Conservation (phyloP, 1,140 invertebrate genomes). For the Euura saliciscinereae region DNA sequence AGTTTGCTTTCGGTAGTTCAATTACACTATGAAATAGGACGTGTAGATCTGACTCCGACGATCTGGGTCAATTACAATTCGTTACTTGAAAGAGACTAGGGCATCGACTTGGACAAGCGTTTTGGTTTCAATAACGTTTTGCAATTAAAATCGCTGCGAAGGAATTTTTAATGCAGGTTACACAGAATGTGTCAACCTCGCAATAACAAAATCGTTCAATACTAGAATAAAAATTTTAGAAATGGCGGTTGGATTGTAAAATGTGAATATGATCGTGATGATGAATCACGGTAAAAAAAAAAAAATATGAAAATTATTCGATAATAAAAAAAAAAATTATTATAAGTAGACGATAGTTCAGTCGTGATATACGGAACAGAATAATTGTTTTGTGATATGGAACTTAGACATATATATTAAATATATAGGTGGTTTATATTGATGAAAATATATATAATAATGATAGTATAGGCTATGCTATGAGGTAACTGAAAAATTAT, state of each 20-base stretch:
- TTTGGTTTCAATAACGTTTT: not conserved
- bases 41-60: too few species aligned
- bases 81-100: too few species aligned
- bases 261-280: not conserved
- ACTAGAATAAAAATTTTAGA: not conserved
- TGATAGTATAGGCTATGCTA: too few species aligned
- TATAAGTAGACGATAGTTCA: constrained; percentile 12
- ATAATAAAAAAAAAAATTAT: constrained; percentile 8
- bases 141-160: not conserved
- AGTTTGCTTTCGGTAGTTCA: too few species aligned
- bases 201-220: not conserved
- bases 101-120: not conserved
- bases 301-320: not conserved
- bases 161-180: not conserved
- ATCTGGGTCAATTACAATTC: too few species aligned
- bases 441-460: constrained; percentile 8
- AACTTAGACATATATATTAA: constrained; percentile 30
- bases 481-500: too few species aligned
- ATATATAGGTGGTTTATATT: constrained; percentile 34
- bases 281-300: constrained; percentile 26
- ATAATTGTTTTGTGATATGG: constrained; percentile 49
- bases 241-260: not conserved
- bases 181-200: not conserved
- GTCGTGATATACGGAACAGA: constrained; percentile 42
- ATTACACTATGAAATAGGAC: too few species aligned